phyloP scores from a whole-genome alignment of 2,888 invertebrate genomes.

The Nomada goodeniana region DNA sequence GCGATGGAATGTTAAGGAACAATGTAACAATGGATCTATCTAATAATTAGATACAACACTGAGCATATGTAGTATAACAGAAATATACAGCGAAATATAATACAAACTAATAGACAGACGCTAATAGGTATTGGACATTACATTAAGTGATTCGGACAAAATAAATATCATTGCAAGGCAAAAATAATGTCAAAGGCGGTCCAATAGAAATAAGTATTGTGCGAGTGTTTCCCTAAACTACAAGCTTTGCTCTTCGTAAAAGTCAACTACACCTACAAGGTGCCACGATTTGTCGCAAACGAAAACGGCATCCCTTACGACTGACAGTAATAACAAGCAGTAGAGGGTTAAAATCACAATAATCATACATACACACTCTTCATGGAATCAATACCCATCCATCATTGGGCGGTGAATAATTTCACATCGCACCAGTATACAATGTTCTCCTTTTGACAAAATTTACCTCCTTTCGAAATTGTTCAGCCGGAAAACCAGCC shows the following conservation, averaged over 20 bases:
- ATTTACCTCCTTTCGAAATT: conserved; percentile 39
- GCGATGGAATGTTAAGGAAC: conserved; percentile 2
- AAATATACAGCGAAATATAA: background rate
- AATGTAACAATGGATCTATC: conserved; percentile 4
- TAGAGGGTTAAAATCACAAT: conserved; percentile 66
- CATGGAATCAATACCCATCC: conserved; percentile 32
- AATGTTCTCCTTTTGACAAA: conserved; percentile 30
- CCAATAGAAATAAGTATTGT: background rate
- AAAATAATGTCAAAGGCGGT: background rate
- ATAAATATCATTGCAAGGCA: no score
- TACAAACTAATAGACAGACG: background rate
- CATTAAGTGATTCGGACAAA: no score
- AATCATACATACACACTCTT: conserved; percentile 34
- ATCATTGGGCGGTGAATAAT: conserved; percentile 12
- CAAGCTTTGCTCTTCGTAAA: conserved; percentile 19
- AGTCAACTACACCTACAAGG: conserved; percentile 25
- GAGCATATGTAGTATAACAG: background rate
- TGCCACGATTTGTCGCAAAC: conserved; percentile 23
- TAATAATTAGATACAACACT: background rate
- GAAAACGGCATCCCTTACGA: background rate
- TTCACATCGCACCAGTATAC: conserved; percentile 32
- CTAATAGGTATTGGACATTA: background rate
- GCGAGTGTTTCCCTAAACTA: background rate
- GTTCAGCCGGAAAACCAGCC: conserved; percentile 35
- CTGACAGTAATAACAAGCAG: conserved; percentile 36